Conservation (phyloP, 1,140 invertebrate genomes). For the Pteromalus puparum region DNA sequence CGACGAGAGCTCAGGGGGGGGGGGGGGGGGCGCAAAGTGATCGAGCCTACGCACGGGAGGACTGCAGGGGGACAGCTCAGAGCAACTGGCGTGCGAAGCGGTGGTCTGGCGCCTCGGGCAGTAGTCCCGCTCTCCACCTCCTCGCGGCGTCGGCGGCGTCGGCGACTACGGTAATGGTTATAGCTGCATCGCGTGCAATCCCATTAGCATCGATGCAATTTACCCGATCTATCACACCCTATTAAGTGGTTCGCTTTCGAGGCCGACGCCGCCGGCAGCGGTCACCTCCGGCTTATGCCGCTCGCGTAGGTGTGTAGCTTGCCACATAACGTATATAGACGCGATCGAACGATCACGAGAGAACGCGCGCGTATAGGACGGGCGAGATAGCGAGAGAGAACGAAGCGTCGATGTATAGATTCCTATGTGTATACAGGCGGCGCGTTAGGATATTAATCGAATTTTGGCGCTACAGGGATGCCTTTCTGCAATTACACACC, state of each 20-base stretch:
- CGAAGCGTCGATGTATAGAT: background rate
- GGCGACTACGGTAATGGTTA: constrained; percentile 72
- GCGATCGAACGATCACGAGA: background rate
- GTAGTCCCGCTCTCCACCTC: background rate
- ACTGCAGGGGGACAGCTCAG: background rate
- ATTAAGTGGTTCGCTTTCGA: constrained; percentile 73
- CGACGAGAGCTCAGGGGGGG: background rate
- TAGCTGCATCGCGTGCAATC: constrained; percentile 75
- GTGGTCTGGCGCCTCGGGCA: constrained; percentile 39
- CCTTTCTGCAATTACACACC: constrained; percentile 27
- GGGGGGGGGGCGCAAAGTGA: background rate
- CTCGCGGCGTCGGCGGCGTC: constrained; percentile 1
- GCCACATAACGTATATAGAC: background rate
- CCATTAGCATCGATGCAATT: constrained; percentile 76
- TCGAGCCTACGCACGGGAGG: background rate
- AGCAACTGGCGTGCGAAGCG: constrained; percentile 56
- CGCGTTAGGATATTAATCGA: constrained; percentile 36
- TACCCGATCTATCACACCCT: constrained; percentile 76
- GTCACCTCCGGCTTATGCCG: constrained; percentile 15
- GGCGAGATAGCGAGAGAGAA: too few species aligned
- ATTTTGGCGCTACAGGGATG: constrained; percentile 35
- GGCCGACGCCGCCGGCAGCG: constrained; percentile 13
- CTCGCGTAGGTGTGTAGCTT: background rate
- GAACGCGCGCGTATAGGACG: background rate
- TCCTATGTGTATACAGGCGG: background rate